Evolutionary conservation across 2,797 vertebrate genomes (phyloP).

Genomic region (Aldrovandia affinis): DNA sequence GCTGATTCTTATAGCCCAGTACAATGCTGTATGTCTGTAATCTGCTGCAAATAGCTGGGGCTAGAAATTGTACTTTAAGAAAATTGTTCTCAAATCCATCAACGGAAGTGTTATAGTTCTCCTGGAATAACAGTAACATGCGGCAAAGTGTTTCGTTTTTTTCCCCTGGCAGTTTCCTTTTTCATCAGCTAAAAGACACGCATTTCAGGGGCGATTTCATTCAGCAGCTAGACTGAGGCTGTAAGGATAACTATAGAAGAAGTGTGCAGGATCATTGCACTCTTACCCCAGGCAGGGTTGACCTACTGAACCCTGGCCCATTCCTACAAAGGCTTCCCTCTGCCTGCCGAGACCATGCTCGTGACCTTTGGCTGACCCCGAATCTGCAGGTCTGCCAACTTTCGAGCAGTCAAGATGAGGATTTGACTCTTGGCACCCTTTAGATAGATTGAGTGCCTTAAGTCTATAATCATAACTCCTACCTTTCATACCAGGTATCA

Average conservation of each 20-base stretch:
- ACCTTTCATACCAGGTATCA: too few relatives aligned
- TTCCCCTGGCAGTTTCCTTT: not conserved
- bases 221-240: not conserved
- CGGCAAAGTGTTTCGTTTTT: constrained; percentile 1
- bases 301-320: too few relatives aligned
- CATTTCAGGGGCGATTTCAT: not conserved
- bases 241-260: too few relatives aligned
- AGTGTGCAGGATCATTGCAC: not conserved
- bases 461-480: too few relatives aligned
- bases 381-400: too few relatives aligned
- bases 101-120: not conserved
- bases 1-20: not conserved
- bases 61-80: not conserved
- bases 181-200: not conserved
- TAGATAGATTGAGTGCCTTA: too few relatives aligned
- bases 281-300: not conserved
- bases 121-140: not conserved
- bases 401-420: too few relatives aligned
- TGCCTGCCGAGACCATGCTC: not conserved
- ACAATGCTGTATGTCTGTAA: not conserved
- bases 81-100: constrained; percentile 1
- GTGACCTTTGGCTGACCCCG: not conserved
- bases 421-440: too few relatives aligned
- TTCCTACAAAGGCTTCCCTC: not conserved
- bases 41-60: not conserved